Conservation (phyloP, 2,888 invertebrate species). For the Malthinus seriepunctatus region DNA sequence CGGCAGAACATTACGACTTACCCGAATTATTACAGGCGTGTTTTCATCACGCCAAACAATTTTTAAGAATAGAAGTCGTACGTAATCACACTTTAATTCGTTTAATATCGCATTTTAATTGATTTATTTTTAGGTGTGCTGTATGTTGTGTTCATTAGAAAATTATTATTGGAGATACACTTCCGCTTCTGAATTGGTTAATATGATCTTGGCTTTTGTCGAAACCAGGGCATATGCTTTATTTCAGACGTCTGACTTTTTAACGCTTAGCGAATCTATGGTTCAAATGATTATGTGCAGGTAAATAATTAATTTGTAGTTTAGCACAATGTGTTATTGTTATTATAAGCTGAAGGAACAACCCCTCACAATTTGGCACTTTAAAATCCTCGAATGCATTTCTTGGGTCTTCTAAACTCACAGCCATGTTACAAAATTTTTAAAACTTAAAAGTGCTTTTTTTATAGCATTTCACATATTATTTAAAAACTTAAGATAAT, state of each 20-base stretch:
- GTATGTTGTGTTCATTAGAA: constrained; percentile 89
- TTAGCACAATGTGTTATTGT: no score
- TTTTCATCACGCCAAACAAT: constrained; percentile 94
- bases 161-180: constrained; percentile 96
- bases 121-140: constrained; percentile 69
- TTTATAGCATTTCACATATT: no score
- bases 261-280: constrained; percentile 91
- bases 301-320: constrained; percentile 39
- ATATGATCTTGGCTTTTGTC: constrained; percentile 90
- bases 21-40: constrained; percentile 92
- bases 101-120: not conserved
- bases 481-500: no score
- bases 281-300: constrained; percentile 90
- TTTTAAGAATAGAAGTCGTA: constrained; percentile 88
- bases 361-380: no score
- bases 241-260: constrained; percentile 82
- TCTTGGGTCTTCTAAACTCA: no score
- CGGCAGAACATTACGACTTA: constrained; percentile 92
- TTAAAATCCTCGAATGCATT: not conserved
- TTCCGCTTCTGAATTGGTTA: constrained; percentile 89
- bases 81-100: constrained; percentile 39
- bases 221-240: constrained; percentile 85
- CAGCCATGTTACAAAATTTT: no score
- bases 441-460: no score
- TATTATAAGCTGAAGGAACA: no score